Evolutionary conservation across 2,113 vertebrate species (phyloP).

Genomic region (Puffinus mauretanicus): DNA sequence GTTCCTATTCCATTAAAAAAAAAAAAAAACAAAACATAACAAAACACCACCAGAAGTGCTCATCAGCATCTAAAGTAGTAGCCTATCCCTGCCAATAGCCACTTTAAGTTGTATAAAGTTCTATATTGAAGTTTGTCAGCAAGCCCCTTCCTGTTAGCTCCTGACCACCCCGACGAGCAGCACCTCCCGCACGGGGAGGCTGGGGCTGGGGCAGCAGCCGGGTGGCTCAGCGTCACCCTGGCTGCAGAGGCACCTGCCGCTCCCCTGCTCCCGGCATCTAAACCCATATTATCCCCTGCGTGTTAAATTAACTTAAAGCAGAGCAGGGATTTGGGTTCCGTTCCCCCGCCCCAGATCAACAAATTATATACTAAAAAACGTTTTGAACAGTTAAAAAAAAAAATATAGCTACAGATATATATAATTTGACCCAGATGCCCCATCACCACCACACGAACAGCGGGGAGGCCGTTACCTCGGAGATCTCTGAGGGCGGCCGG

Average conservation of each 20-base stretch:
- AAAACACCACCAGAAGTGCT: not conserved
- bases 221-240: not conserved
- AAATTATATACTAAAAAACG: not conserved
- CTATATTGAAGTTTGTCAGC: not conserved
- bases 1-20: not conserved
- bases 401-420: rapidly evolving
- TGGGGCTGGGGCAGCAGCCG: not conserved
- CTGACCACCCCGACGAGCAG: rapidly evolving
- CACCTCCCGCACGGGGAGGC: not conserved
- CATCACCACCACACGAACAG: not conserved
- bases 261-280: not conserved
- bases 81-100: not conserved
- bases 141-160: not conserved
- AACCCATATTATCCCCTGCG: too few species aligned
- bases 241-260: not conserved
- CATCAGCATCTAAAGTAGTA: not conserved
- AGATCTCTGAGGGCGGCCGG: rapidly evolving
- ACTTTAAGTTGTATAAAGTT: not conserved
- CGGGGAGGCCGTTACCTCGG: not conserved
- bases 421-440: not conserved
- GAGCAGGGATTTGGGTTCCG: not conserved
- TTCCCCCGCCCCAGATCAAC: rapidly evolving
- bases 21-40: too few species aligned
- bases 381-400: not conserved
- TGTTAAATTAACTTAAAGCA: not conserved